Conservation (phyloP, 2,113 vertebrate species). For the Gymnorhina tibicen region DNA sequence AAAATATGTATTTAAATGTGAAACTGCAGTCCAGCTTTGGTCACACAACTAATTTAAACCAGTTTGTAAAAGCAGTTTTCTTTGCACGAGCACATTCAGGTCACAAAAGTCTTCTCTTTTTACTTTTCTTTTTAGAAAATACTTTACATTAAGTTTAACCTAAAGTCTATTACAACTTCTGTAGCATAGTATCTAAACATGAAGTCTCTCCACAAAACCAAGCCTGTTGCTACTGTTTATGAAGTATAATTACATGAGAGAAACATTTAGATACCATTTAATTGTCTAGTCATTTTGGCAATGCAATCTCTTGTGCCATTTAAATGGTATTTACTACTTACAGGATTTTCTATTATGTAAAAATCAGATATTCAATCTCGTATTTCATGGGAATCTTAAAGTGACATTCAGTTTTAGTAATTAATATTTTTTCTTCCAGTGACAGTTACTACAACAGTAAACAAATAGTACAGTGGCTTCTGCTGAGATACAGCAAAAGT, state of each 20-base stretch:
- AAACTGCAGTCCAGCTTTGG: not conserved
- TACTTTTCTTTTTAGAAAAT: not conserved
- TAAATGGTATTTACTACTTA: not conserved
- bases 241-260: not conserved
- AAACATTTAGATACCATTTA: not conserved
- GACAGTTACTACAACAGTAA: not conserved
- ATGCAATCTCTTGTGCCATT: not conserved
- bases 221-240: not conserved
- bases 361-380: not conserved
- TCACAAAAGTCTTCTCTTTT: not conserved
- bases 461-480: not conserved
- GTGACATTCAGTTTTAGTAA: not conserved
- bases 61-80: not conserved
- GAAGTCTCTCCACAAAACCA: not conserved
- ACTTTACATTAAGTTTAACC: not conserved
- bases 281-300: not conserved
- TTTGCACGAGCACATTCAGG: not conserved
- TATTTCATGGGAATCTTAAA: not conserved
- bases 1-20: not conserved
- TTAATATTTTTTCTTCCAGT: not conserved
- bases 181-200: not conserved
- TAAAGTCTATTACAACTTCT: not conserved
- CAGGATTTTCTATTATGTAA: not conserved
- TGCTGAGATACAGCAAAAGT: not conserved
- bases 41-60: not conserved